These are phyloP conservation scores for Caenorhabditis sp. DNA, from an alignment of 2,888 invertebrate genomes.

Conservation along the genomic window DNA sequence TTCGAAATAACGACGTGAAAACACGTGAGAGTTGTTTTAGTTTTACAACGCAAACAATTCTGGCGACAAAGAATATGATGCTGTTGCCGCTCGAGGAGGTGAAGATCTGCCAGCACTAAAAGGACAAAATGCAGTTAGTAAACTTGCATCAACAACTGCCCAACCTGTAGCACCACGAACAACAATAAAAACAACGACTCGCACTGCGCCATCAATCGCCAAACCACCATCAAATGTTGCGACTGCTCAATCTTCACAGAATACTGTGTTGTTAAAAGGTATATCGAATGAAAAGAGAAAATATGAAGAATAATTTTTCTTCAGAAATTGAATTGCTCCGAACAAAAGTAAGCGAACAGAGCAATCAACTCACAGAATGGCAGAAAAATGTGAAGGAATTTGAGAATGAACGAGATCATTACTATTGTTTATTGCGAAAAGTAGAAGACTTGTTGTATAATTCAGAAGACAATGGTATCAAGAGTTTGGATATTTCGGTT, in stretches of 20 bases:
- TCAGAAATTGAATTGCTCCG: constrained; percentile 19
- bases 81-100: constrained; percentile 85
- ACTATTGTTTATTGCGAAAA: constrained; percentile 95
- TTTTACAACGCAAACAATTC: constrained; percentile 98
- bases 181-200: constrained; percentile 23
- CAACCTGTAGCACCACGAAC: constrained; percentile 37
- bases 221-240: constrained; percentile 6
- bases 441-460: constrained; percentile 99
- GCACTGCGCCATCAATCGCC: constrained; percentile 9
- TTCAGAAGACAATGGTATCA: constrained; percentile 75
- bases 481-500: constrained; percentile 79
- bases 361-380: neutral
- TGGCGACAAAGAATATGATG: constrained; percentile 88
- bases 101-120: constrained; percentile 61
- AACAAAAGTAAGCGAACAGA: neutral
- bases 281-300: no score
- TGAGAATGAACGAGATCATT: constrained; percentile 98
- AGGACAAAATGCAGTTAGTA: constrained; percentile 16
- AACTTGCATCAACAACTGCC: neutral
- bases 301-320: no score
- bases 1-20: no score
- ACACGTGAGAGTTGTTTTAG: no score
- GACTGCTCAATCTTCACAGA: neutral
- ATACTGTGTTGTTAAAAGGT: neutral
- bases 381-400: constrained; percentile 81